Evolutionary conservation across 2,888 invertebrate species (phyloP).

Genomic region (Tromatobia lineatoria): DNA sequence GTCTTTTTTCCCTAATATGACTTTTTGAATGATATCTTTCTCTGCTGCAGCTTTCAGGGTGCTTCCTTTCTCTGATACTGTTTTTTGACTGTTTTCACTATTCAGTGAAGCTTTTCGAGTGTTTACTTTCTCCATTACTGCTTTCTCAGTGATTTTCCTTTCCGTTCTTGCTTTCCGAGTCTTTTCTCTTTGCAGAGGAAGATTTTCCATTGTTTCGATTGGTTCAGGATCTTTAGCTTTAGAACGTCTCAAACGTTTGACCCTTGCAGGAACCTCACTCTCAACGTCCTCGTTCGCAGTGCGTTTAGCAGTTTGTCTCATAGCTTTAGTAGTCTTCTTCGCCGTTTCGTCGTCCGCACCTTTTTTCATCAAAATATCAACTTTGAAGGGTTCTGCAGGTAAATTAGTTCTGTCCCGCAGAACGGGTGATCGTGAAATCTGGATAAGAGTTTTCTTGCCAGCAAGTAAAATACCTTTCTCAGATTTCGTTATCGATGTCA

Average conservation of each 20-base stretch:
- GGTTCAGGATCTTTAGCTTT: neutral
- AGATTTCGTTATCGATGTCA: neutral
- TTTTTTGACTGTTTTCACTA: too few relatives aligned
- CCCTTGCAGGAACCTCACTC: neutral
- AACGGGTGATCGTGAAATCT: constrained; percentile 53
- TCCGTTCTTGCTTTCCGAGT: too few relatives aligned
- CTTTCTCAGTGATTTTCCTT: neutral
- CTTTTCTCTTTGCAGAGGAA: neutral
- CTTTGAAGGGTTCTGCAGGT: constrained; percentile 60
- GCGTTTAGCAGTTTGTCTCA: constrained; percentile 22
- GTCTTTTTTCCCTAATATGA: too few relatives aligned
- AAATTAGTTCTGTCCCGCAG: constrained; percentile 73
- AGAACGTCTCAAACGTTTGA: neutral
- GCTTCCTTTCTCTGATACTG: too few relatives aligned
- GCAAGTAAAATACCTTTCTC: constrained; percentile 64
- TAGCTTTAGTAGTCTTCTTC: constrained; percentile 24
- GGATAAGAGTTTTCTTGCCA: constrained; percentile 41
- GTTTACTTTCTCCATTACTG: neutral
- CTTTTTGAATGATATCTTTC: too few relatives aligned
- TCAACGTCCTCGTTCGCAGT: neutral
- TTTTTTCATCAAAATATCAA: constrained; percentile 70
- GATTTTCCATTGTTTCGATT: neutral
- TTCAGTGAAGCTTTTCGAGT: too few relatives aligned
- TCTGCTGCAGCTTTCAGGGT: too few relatives aligned
- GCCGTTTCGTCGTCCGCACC: constrained; percentile 42